Evolutionary conservation across 2,888 invertebrate genomes (phyloP), one percentile per base, ranked within the genome.

Genomic region (Microplitis deprimator): DNA sequence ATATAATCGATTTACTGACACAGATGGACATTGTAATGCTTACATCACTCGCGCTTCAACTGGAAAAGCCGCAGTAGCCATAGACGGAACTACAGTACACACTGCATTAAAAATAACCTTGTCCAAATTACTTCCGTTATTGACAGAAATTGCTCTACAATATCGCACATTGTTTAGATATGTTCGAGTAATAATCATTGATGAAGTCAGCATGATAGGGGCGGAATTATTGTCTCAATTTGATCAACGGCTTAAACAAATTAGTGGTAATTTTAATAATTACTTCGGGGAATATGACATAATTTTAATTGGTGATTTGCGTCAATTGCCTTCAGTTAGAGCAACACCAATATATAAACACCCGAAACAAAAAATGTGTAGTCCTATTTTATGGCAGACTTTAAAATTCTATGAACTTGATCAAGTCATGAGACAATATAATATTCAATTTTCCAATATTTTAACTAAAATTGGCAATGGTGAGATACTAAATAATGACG

Each of bases 141-240:
- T 75, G 13, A 79, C 76, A 38, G 85, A 86, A 81, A 72, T 75
- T 7, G 72, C 74, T 67, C 78, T 83, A 59, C 81, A 81, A 60
- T 83, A 82, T 78, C 40, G 82, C 75, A 16, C 77, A 20, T 71
- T 85, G 2, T 88, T 88, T 70, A 83, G 77, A 83, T 85, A 80
- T 41, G 81, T 85, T 17, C 79, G 80, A 78, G 85, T 84, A 1
- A 8, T 88, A 13, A 85, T 88, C 17, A 85, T 88, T 65, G 87
- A 88, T 80, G 87, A 87, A 85, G 76, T 87, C 1, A 88, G 86
- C 74, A 88, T 88, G 86, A 82, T 89, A 61, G 77, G 84, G 39
- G 85, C 85, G n/a, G 85, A 87, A 77, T 64, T 87, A 50, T 79
- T 88, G 29, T 59, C 29, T 13, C 77, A 85, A 74, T 84, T 88